Conservation (phyloP, 2,797 vertebrate genomes). For the Rhinophrynus dorsalis region DNA sequence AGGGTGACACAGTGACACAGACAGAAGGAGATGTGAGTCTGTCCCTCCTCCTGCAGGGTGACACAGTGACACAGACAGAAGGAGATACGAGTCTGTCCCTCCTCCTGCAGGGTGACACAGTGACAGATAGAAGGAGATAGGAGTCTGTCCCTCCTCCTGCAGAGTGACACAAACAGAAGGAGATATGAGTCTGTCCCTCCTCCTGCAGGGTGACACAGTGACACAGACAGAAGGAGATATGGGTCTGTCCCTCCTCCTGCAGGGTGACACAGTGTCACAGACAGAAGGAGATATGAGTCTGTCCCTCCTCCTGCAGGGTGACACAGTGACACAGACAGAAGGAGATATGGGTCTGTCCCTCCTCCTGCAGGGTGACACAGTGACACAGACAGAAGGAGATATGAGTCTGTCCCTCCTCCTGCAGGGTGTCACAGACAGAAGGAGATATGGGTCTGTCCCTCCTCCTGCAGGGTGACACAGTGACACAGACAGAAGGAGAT, state of each 20-base stretch:
- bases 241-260: neutral
- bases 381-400: neutral
- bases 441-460: neutral
- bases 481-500: too few relatives aligned
- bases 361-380: slow-evolving; percentile 60
- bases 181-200: neutral
- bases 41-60: neutral
- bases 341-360: neutral
- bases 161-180: neutral
- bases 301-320: slow-evolving; percentile 1
- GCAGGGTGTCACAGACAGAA: neutral
- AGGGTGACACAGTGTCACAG: slow-evolving; percentile 9
- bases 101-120: neutral
- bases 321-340: neutral
- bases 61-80: neutral
- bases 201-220: slow-evolving; percentile 1
- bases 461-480: neutral
- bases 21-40: neutral
- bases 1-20: neutral
- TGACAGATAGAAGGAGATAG: neutral
- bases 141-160: neutral
- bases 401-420: neutral
- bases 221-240: too few relatives aligned
- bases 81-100: neutral
- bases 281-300: neutral